Evolutionary conservation across 2,888 invertebrate genomes (phyloP), one percentile per base, ranked within the genome.

Genomic region (Xanthorhoe spadicearia): DNA sequence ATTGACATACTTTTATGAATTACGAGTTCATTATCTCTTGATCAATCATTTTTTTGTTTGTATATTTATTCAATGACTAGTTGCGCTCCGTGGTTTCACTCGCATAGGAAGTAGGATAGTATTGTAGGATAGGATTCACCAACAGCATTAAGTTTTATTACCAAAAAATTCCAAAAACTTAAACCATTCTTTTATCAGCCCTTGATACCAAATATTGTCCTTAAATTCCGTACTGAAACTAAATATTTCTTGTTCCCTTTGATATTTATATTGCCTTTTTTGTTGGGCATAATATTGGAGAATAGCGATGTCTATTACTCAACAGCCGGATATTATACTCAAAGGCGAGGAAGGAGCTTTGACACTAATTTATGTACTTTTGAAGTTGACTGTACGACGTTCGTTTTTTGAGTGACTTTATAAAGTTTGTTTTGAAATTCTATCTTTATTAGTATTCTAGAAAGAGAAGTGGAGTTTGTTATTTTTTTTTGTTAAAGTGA

Each of bases 261-360:
- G 65, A 66, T 66, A 59, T 64, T 65, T 60, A 62, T 69, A 68
- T 61, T 69, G 64, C 61, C 64, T 66, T 67, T 70, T 67, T 71
- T 67, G 68, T 55, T 52, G 61, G 64, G 46, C 38, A 60, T 69
- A 66, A 69, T 70, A 73, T 73, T 63, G 64, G 65, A 66, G 62
- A 70, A 68, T 66, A 60, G 71, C 68, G 28, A 62, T 57, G 58
- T 70, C 70, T 71, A 69, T 71, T 71, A 73, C 72, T 71, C 70
- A 71, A 62, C 49, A 66, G 60, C 66, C 66, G 70, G 70, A 70
- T 69, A 69, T 73, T 64, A 70, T 69, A 66, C 64, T 64, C 68
- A 67, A 71, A 70, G 66, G 61, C 60, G 54, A 63, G 66, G 61
- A 67, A 67, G 56, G 57, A 50, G 68, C 65, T 68, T 48, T 65